Conservation (phyloP, 2,113 vertebrate species). For the Corythoichthys haematopterus region DNA sequence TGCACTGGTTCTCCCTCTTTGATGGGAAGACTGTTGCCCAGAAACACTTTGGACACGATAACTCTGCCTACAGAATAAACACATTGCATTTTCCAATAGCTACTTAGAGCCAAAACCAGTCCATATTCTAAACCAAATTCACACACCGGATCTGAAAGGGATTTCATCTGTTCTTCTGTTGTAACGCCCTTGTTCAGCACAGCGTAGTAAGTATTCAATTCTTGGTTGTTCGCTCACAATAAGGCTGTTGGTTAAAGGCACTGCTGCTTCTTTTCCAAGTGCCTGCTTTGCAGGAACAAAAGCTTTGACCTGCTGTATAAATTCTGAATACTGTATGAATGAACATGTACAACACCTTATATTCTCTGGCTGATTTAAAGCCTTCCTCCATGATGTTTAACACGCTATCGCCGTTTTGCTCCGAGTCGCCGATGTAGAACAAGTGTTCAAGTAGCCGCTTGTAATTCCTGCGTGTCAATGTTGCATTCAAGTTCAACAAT, state of each 20-base stretch:
- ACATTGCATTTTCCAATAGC: conserved; percentile 12
- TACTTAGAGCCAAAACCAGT: background rate
- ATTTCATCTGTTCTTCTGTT: conserved; percentile 45
- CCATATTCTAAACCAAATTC: background rate
- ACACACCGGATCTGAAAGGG: conserved; percentile 69
- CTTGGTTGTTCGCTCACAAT: conserved; percentile 70
- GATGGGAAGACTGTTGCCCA: conserved; percentile 70
- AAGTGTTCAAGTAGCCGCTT: conserved; percentile 76
- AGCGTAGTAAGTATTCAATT: conserved; percentile 61
- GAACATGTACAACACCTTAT: conserved; percentile 49
- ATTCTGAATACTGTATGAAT: background rate
- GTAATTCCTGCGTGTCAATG: conserved; percentile 62
- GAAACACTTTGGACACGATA: conserved; percentile 77
- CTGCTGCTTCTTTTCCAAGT: conserved; percentile 55
- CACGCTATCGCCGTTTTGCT: conserved; percentile 65
- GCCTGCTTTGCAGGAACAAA: conserved; percentile 40
- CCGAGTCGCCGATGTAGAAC: conserved; percentile 74
- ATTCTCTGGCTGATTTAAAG: conserved; percentile 67
- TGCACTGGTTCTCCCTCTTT: conserved; percentile 50
- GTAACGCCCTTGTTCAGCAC: conserved; percentile 34
- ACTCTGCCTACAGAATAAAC: conserved; percentile 66
- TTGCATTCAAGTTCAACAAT: conserved; percentile 1
- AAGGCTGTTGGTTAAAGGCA: conserved; percentile 75
- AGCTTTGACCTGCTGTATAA: background rate
- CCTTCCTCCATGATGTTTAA: conserved; percentile 75